Evolutionary conservation across 2,113 vertebrate genomes (phyloP), one percentile per base, ranked within the genome.

Genomic region (Origma solitaria): DNA sequence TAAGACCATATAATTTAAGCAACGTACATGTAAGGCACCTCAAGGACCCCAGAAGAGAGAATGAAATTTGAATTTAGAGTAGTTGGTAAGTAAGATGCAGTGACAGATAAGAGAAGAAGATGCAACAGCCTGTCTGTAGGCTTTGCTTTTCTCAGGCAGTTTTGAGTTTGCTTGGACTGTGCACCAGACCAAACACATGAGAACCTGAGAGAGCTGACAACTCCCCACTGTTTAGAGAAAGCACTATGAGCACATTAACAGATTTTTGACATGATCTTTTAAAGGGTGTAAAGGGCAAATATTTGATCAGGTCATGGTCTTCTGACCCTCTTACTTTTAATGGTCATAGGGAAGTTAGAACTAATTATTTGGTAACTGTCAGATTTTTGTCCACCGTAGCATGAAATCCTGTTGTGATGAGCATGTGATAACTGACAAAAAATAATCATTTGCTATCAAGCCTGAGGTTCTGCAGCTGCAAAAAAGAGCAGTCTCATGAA

Each of bases 391-490:
- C 40, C 38, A 31, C 58, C 2, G 1, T 79, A 85, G 35, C 71
- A 81, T 78, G 86, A 91, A 91, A 91, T 73, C 57, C 66, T 87
- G 42, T 85, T 95, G 75, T 80, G 91, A 94, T 80, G 45, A 91
- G 44, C 75, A 80, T 89, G 77, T 61, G 65, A 85, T 82, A 92
- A 91, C 73, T 70, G 91, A 95, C 84, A 80, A 91, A 93, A 93
- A 94, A 69, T 73, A 79, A 92, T 90, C 62, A 86, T 77, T 68
- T 85, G 54, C 54, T 89, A 70, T 91, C 69, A 73, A 92, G 70
- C 51, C 88, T 77, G 91, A 91, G 60, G 81, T 76, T 94, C 82
- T 91, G 66, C 84, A 90, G 90, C 84, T 91, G 78, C 54, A 88
- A 62, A 96, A 88, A 86, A 56, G 51, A 94, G 40, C 92, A 87